phyloP scores from a whole-genome alignment of 2,888 invertebrate species.

The Drosophila koepferae region DNA sequence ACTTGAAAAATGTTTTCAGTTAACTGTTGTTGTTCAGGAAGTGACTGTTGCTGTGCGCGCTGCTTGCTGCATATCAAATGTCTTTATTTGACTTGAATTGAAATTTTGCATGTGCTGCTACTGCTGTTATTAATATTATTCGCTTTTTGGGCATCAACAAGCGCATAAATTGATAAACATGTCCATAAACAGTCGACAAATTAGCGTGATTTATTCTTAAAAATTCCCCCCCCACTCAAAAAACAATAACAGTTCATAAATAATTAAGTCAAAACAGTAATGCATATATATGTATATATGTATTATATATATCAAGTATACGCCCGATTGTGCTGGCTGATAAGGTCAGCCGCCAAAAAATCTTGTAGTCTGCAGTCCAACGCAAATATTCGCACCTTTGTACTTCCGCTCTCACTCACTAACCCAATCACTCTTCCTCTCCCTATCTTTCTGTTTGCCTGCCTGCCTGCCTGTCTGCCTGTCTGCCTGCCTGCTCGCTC shows the following conservation, averaged over 20 bases:
- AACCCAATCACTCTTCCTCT: background rate
- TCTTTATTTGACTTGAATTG: conserved; percentile 2
- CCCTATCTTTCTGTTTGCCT: too few species aligned
- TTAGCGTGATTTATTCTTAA: conserved; percentile 67
- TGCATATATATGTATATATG: conserved; percentile 23
- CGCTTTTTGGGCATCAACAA: conserved; percentile 53
- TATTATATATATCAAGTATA: conserved; percentile 44
- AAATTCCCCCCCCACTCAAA: conserved; percentile 3
- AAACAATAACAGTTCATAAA: background rate
- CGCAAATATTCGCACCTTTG: conserved; percentile 14
- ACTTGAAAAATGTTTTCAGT: conserved; percentile 54
- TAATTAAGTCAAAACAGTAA: conserved; percentile 13
- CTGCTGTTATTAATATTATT: background rate
- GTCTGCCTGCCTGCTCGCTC: conserved; percentile 15
- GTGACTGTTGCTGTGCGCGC: conserved; percentile 16
- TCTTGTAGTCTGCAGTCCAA: conserved; percentile 22
- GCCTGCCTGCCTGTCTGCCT: too few species aligned
- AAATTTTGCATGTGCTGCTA: conserved; percentile 24
- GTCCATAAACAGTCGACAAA: conserved; percentile 57
- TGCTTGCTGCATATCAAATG: conserved; percentile 49
- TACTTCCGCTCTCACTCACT: conserved; percentile 9
- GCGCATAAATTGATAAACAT: conserved; percentile 65
- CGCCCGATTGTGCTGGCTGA: conserved; percentile 36
- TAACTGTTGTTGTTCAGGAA: conserved; percentile 42
- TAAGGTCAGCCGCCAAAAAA: conserved; percentile 30